Evolutionary conservation across 2,888 invertebrate genomes (phyloP).

Genomic region (Thysanoteuthis rhombus): DNA sequence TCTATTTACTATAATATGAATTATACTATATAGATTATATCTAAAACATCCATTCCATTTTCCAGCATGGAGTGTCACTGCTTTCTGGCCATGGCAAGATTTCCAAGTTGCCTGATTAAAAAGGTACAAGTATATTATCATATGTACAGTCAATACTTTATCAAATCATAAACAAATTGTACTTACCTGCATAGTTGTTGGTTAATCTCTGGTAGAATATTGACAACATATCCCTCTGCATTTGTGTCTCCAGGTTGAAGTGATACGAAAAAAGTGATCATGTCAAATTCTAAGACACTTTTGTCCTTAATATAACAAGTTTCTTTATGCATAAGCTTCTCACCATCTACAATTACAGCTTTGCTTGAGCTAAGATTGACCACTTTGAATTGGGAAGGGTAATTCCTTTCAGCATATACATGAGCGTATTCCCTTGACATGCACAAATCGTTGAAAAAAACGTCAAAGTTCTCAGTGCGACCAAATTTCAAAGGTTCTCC

Average conservation of each 20-base stretch:
- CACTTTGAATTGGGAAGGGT: background rate
- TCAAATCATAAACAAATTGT: no score
- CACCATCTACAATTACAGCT: background rate
- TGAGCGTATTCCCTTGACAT: background rate
- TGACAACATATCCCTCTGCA: background rate
- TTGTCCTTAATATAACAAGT: background rate
- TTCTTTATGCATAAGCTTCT: background rate
- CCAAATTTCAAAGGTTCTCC: background rate
- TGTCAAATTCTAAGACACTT: background rate
- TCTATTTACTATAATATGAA: no score
- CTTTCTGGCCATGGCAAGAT: no score
- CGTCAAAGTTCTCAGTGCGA: background rate
- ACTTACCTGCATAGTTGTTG: background rate
- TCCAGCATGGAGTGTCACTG: no score
- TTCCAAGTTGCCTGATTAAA: no score
- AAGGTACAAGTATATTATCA: no score
- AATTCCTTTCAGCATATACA: background rate
- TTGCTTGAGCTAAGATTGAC: background rate
- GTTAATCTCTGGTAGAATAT: background rate
- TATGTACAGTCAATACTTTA: no score
- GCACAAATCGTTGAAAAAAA: background rate
- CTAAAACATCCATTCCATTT: no score
- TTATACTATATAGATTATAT: no score
- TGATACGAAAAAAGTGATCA: background rate
- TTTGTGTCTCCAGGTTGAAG: background rate